Conservation (phyloP, 1,140 invertebrate genomes). For the Littorina saxatilis region DNA sequence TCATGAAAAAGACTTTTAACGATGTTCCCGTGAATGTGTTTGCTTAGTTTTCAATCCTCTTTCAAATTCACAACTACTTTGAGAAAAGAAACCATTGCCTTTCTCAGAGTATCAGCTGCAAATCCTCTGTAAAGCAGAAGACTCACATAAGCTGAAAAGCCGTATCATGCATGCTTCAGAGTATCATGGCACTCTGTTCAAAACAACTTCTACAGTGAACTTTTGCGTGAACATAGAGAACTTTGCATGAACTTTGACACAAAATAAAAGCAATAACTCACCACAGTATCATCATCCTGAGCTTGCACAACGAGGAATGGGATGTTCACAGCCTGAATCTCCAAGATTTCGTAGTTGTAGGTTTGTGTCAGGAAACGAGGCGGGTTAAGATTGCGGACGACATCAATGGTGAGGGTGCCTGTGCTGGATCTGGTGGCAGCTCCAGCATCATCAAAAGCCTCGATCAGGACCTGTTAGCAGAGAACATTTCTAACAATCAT, state of each 20-base stretch:
- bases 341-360: slow-evolving; percentile 43
- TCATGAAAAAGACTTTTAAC: no score
- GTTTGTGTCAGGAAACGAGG: slow-evolving; percentile 82
- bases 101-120: background rate
- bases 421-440: slow-evolving; percentile 53
- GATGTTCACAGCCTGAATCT: slow-evolving; percentile 39
- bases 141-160: no score
- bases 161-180: no score
- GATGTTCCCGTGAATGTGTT: no score
- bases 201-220: no score
- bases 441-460: slow-evolving; percentile 58
- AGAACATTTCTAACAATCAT: no score
- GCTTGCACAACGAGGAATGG: slow-evolving; percentile 42
- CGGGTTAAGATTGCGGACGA: slow-evolving; percentile 70
- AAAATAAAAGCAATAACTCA: slow-evolving; percentile 39
- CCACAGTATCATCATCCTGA: slow-evolving; percentile 49
- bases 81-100: background rate
- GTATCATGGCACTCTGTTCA: no score
- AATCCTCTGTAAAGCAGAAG: no score
- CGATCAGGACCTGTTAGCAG: slow-evolving; percentile 51
- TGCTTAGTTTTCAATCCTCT: no score
- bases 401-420: slow-evolving; percentile 55
- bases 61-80: no score
- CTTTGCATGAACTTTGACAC: no score
- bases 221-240: no score